Conservation (phyloP, 2,888 invertebrate genomes). For the Strigamia crassipes region DNA sequence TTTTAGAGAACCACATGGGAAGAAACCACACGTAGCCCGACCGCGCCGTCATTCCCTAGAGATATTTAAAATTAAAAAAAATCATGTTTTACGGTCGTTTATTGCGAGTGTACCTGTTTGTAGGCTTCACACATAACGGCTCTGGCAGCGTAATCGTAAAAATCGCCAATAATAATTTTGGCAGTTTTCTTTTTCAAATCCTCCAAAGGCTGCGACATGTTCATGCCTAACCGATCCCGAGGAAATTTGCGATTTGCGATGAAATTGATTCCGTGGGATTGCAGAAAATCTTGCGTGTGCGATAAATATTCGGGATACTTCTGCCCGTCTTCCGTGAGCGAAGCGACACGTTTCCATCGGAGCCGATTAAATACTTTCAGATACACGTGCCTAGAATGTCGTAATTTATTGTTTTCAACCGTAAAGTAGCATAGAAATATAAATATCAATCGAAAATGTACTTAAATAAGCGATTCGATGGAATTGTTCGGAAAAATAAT, state of each 20-base stretch:
- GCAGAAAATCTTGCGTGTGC: constrained; percentile 69
- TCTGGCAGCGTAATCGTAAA: constrained; percentile 68
- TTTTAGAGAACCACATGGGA: constrained; percentile 67
- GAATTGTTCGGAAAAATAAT: constrained; percentile 79
- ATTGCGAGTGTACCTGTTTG: constrained; percentile 60
- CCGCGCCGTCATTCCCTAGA: constrained; percentile 59
- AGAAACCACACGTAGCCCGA: constrained; percentile 86
- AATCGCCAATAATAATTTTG: constrained; percentile 78
- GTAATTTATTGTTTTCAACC: not conserved
- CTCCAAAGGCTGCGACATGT: constrained; percentile 70
- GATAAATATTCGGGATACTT: constrained; percentile 78
- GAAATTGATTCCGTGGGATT: constrained; percentile 67
- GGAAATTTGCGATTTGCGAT: constrained; percentile 73
- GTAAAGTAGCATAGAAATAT: not conserved
- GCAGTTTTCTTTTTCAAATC: constrained; percentile 70
- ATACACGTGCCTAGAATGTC: constrained; percentile 65
- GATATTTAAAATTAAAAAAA: constrained; percentile 18
- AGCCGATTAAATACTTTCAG: constrained; percentile 66
- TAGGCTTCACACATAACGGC: constrained; percentile 82
- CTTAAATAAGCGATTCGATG: constrained; percentile 74
- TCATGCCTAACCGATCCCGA: constrained; percentile 63
- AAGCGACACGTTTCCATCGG: constrained; percentile 73
- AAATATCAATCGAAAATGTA: constrained; percentile 53
- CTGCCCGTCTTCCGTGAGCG: constrained; percentile 78
- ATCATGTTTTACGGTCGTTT: constrained; percentile 62